Evolutionary conservation across 2,797 vertebrate genomes (phyloP).

Genomic region (Leptatherina wallacei): DNA sequence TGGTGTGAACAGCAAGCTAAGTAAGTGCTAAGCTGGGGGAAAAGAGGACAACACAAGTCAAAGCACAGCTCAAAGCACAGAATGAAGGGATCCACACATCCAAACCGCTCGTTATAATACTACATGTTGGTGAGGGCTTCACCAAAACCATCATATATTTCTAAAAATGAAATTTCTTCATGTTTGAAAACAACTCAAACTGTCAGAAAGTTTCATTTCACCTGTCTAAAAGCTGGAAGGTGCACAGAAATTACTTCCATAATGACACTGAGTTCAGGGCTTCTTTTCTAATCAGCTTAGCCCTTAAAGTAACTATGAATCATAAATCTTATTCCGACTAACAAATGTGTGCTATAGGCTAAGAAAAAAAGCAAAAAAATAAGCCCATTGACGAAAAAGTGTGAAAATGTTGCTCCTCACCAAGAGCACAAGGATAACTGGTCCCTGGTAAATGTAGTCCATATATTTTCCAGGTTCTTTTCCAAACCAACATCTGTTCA

Average conservation of each 20-base stretch:
- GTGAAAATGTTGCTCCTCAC: constrained; percentile 77
- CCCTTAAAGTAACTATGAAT: constrained; percentile 4
- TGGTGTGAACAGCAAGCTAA: constrained; percentile 20
- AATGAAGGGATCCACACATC: constrained; percentile 8
- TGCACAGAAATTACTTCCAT: constrained; percentile 7
- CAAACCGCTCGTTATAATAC: background rate
- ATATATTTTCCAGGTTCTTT: constrained; percentile 96
- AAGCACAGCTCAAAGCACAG: constrained; percentile 28
- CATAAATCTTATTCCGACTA: constrained; percentile 1
- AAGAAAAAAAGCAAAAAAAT: background rate
- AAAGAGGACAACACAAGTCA: constrained; percentile 21
- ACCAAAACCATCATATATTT: constrained; percentile 23
- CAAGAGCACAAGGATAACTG: constrained; percentile 96
- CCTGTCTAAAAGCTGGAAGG: background rate
- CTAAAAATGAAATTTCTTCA: constrained; percentile 10
- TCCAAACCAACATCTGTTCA: constrained; percentile 96
- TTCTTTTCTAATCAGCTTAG: constrained; percentile 13
- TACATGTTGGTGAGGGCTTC: constrained; percentile 4
- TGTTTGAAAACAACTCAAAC: background rate
- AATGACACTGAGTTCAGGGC: background rate
- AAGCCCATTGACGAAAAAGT: background rate
- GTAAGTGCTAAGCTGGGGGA: constrained; percentile 33
- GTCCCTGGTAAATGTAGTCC: constrained; percentile 98
- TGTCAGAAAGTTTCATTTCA: constrained; percentile 29
- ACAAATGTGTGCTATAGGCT: background rate